Evolutionary conservation across 2,888 invertebrate genomes (phyloP).

Genomic region (Germaria angustata): DNA sequence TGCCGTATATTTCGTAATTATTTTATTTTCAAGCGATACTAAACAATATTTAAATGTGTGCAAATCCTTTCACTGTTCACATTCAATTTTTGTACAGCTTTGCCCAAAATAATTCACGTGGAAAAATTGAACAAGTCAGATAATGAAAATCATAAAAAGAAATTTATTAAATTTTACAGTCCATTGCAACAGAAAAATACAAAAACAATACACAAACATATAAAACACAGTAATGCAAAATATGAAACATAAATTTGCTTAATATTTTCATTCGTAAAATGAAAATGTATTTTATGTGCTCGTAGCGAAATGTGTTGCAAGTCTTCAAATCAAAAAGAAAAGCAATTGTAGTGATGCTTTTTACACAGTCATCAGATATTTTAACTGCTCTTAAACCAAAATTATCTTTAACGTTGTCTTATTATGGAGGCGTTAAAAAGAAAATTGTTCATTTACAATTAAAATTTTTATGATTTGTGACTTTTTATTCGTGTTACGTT

Average conservation of each 20-base stretch:
- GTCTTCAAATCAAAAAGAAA: background rate
- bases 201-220: background rate
- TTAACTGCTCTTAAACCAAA: background rate
- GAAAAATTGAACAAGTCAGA: slow-evolving; percentile 44
- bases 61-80: background rate
- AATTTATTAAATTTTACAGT: slow-evolving; percentile 32
- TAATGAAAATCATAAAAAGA: background rate
- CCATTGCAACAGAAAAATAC: slow-evolving; percentile 10
- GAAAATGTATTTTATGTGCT: background rate
- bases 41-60: slow-evolving; percentile 27
- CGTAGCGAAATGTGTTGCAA: background rate
- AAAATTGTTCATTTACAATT: slow-evolving; percentile 56
- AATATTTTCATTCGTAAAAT: background rate
- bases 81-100: slow-evolving; percentile 3
- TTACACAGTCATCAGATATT: too few relatives aligned
- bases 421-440: slow-evolving; percentile 24
- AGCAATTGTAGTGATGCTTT: background rate
- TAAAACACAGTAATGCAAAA: background rate
- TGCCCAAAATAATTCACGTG: slow-evolving; percentile 27
- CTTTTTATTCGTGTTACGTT: slow-evolving; percentile 11
- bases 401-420: background rate
- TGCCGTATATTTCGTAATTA: too few relatives aligned
- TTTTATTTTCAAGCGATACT: background rate
- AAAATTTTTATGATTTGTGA: slow-evolving; percentile 29
- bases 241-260: background rate